These are phyloP conservation scores for Rhynchopsitta pachyrhyncha DNA, from an alignment of 2,113 vertebrate species.

Conservation along the genomic window DNA sequence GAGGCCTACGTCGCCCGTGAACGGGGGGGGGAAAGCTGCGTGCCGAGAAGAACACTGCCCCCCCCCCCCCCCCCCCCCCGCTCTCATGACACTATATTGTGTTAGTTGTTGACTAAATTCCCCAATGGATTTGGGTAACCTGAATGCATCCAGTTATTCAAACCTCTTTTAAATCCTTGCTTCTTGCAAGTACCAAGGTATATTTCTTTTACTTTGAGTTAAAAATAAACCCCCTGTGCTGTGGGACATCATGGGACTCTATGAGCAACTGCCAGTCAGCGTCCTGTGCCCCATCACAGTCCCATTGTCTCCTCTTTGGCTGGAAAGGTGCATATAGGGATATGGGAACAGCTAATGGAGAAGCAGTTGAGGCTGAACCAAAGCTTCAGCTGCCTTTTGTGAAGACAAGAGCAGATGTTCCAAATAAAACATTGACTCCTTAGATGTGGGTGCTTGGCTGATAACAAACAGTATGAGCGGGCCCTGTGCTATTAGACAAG, in stretches of 20 bases:
- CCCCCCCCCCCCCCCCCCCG: too few relatives aligned
- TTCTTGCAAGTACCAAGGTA: neutral
- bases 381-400: neutral
- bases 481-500: neutral
- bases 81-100: rapidly evolving
- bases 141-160: neutral
- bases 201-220: neutral
- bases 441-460: constrained; percentile 29
- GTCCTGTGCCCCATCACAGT: neutral
- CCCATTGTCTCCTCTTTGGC: neutral
- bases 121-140: rapidly evolving
- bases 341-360: neutral
- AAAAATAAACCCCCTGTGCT: neutral
- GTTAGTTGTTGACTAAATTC: neutral
- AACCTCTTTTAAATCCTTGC: neutral
- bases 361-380: neutral
- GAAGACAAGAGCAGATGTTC: constrained; percentile 8
- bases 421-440: neutral
- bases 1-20: too few relatives aligned
- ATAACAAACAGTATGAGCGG: neutral
- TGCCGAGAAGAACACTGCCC: too few relatives aligned
- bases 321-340: rapidly evolving
- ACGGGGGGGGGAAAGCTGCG: too few relatives aligned
- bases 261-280: neutral
- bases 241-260: neutral